Percentiles rank a stretch among this genome's conserved stretches.
These are phyloP conservation scores for Patella depressa DNA, from an alignment of 2,888 invertebrate species.

Conservation along the genomic window DNA sequence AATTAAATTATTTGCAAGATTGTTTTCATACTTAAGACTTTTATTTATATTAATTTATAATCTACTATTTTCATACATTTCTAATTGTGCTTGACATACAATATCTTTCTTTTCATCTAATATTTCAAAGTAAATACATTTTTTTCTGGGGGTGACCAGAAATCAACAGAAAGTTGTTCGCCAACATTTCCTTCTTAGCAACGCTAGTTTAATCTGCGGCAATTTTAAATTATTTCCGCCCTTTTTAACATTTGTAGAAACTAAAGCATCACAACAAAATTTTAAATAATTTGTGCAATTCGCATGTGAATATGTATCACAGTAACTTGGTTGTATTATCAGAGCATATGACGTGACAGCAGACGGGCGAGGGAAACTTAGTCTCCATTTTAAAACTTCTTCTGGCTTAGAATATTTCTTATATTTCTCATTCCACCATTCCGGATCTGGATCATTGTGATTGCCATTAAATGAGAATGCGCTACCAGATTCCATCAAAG, in stretches of 20 bases:
- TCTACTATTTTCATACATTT: neutral
- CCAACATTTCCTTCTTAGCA: slow-evolving; percentile 28
- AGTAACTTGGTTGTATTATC: slow-evolving; percentile 22
- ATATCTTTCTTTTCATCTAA: slow-evolving; percentile 11
- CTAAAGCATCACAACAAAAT: slow-evolving; percentile 28
- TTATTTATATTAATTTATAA: too few relatives aligned
- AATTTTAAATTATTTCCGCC: neutral
- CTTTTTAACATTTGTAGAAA: slow-evolving; percentile 13
- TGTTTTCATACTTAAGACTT: too few relatives aligned
- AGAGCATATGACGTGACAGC: neutral
- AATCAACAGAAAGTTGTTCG: slow-evolving; percentile 23
- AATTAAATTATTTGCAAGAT: too few relatives aligned
- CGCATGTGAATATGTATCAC: slow-evolving; percentile 22
- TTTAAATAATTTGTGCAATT: slow-evolving; percentile 31
- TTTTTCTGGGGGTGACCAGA: slow-evolving; percentile 20
- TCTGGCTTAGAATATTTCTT: neutral
- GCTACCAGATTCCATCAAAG: too few relatives aligned
- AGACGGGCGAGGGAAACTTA: neutral
- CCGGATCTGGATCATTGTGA: too few relatives aligned
- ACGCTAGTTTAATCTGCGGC: slow-evolving; percentile 18
- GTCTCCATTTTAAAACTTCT: neutral
- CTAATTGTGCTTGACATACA: neutral
- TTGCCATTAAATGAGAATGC: too few relatives aligned
- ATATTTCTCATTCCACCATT: slow-evolving; percentile 35
- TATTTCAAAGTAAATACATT: slow-evolving; percentile 27